A percentile compares a stretch with the other conserved stretches of the same genome.
Evolutionary conservation across 2,888 invertebrate species (phyloP).

Genomic region (Acleris holmiana): DNA sequence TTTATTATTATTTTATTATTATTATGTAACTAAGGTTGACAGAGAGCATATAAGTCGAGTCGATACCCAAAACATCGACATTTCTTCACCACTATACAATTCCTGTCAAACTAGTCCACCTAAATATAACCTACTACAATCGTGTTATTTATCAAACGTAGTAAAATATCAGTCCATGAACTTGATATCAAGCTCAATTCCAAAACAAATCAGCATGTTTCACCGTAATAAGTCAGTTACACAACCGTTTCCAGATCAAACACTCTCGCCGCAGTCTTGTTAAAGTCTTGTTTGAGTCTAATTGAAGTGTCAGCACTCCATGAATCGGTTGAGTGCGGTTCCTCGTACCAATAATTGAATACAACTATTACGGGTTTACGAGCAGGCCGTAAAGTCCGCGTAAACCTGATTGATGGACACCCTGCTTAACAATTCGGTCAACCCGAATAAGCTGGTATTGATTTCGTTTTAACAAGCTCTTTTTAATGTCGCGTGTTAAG

Average conservation of each 20-base stretch:
- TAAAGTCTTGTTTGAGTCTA: slow-evolving; percentile 22
- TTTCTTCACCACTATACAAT: too few species aligned
- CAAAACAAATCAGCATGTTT: neutral
- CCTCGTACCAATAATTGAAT: slow-evolving; percentile 26
- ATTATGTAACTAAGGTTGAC: too few species aligned
- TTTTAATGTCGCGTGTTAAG: too few species aligned
- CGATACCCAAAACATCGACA: too few species aligned
- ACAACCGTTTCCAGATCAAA: slow-evolving; percentile 17
- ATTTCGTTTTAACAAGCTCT: neutral
- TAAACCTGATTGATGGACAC: slow-evolving; percentile 25
- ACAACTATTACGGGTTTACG: slow-evolving; percentile 31
- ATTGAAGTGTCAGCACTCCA: slow-evolving; percentile 27
- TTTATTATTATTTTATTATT: too few species aligned
- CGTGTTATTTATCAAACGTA: too few species aligned
- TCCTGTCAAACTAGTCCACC: too few species aligned
- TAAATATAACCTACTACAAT: too few species aligned
- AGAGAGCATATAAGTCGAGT: too few species aligned
- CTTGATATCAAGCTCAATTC: too few species aligned
- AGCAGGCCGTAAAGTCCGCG: slow-evolving; percentile 19
- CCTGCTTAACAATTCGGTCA: slow-evolving; percentile 28
- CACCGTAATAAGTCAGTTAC: slow-evolving; percentile 8
- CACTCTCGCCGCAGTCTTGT: slow-evolving; percentile 10
- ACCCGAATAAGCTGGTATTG: slow-evolving; percentile 10
- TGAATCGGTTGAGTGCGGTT: slow-evolving; percentile 24
- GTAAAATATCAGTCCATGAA: too few species aligned